These are phyloP conservation scores for Embiotoca jacksoni DNA, from an alignment of 2,113 vertebrate species.

Conservation along the genomic window DNA sequence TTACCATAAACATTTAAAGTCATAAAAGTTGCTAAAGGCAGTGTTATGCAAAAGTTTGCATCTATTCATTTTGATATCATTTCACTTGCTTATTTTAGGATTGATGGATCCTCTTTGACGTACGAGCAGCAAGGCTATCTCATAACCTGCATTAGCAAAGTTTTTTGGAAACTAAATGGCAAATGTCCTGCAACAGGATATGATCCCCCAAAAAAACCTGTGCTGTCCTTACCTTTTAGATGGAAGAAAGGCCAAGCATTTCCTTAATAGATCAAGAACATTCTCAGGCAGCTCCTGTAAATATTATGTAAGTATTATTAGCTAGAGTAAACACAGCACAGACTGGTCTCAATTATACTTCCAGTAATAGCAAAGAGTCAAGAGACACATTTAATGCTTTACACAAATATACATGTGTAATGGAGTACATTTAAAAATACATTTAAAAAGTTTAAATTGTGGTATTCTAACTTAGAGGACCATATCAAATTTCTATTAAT, in stretches of 20 bases:
- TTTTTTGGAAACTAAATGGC: constrained; percentile 19
- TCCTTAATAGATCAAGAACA: constrained; percentile 88
- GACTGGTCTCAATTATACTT: neutral
- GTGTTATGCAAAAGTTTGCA: neutral
- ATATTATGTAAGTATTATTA: constrained; percentile 16
- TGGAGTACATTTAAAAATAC: too few relatives aligned
- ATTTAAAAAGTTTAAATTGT: neutral
- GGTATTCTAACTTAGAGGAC: neutral
- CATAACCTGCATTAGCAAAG: neutral
- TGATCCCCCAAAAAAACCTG: neutral
- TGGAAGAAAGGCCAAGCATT: constrained; percentile 94
- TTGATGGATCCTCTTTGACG: constrained; percentile 4
- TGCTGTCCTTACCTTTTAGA: constrained; percentile 88
- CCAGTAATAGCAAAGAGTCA: neutral
- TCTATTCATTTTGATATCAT: constrained; percentile 14
- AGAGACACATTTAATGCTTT: too few relatives aligned
- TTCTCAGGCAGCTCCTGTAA: constrained; percentile 90
- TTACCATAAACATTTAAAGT: neutral
- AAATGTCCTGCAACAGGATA: constrained; percentile 22
- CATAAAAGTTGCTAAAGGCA: neutral
- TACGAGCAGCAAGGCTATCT: neutral
- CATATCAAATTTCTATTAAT: neutral
- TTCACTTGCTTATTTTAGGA: constrained; percentile 1
- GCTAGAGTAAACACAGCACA: neutral
- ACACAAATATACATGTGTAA: too few relatives aligned